Evolutionary conservation across 2,888 invertebrate genomes (phyloP), one percentile per base, ranked within the genome.

Genomic region (Celastrina argiolus): DNA sequence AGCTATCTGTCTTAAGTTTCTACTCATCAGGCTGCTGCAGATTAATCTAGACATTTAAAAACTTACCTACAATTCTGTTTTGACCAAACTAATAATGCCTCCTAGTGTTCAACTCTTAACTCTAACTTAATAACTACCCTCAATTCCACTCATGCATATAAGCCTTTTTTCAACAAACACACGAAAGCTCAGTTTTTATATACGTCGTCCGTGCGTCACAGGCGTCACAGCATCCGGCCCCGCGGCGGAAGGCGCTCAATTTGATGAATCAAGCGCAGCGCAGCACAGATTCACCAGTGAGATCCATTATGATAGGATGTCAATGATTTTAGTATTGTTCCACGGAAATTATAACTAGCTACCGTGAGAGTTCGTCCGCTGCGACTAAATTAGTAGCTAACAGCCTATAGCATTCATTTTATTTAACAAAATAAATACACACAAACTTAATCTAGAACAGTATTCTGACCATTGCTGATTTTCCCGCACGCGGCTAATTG

Each of bases 201-300:
- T 66, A 59, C 39, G 45, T 64, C 39, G 63, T 26, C 65, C 64
- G 71, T 71, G 71, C 71, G 72, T 71, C 69, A 72, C 68, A 66
- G 81, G 71, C 71, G 72, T 71, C 69, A 72, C 68, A 66, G 81
- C 81, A 83, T 84, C 85, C 84, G 84, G 78, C 81, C 81, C 83
- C 67, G 70, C 77, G 77, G 76, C 85, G 86, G 86, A 86, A 80
- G 85, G 79, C 81, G 81, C 76, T 76, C 85, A 86, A 87, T 85
- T 86, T 85, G 85, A 80, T 81, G 75, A 84, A 84, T 87, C 83
- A 84, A 80, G 75, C 81, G 76, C 75, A 77, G 78, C 73, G 72
- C 71, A 79, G 82, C 83, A 84, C 81, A 81, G 84, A 85, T 86
- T 85, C 80, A 76, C 77, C 76, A 73, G 73, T 67, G 73, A 71